phyloP scores from a whole-genome alignment of 2,888 invertebrate species.

The Epistrophe eligans region DNA sequence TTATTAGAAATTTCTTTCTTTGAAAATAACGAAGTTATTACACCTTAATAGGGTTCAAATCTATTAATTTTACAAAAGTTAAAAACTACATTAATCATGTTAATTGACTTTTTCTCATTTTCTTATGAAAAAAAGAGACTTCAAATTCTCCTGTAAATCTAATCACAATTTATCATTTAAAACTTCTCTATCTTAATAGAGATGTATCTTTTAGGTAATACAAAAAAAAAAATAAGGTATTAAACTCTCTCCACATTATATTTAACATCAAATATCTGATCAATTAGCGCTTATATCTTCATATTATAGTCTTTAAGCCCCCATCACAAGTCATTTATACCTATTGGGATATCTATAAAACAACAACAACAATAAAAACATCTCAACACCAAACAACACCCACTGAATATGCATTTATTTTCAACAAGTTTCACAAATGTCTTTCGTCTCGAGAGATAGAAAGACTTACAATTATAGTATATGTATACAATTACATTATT shows the following conservation, averaged over 20 bases:
- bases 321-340: neutral
- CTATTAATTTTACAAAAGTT: neutral
- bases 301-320: conserved; percentile 4
- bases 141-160: neutral
- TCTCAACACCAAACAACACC: conserved; percentile 19
- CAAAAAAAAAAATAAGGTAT: conserved; percentile 26
- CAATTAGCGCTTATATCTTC: conserved; percentile 60
- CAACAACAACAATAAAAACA: neutral
- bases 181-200: neutral
- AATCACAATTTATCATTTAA: neutral
- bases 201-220: conserved; percentile 4
- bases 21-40: too few relatives aligned
- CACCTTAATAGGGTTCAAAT: neutral
- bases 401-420: conserved; percentile 28
- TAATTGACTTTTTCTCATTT: conserved; percentile 9
- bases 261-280: conserved; percentile 25
- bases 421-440: conserved; percentile 26
- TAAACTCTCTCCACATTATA: conserved; percentile 22
- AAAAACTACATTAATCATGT: neutral
- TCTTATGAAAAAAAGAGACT: neutral
- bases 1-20: too few relatives aligned
- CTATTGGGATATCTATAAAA: too few relatives aligned
- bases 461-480: too few relatives aligned
- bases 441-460: conserved; percentile 18
- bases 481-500: conserved; percentile 46